A percentile compares a stretch with the other conserved stretches of the same genome.
These are phyloP conservation scores for Penaeus chinensis DNA, from an alignment of 1,140 invertebrate genomes.

Conservation along the genomic window DNA sequence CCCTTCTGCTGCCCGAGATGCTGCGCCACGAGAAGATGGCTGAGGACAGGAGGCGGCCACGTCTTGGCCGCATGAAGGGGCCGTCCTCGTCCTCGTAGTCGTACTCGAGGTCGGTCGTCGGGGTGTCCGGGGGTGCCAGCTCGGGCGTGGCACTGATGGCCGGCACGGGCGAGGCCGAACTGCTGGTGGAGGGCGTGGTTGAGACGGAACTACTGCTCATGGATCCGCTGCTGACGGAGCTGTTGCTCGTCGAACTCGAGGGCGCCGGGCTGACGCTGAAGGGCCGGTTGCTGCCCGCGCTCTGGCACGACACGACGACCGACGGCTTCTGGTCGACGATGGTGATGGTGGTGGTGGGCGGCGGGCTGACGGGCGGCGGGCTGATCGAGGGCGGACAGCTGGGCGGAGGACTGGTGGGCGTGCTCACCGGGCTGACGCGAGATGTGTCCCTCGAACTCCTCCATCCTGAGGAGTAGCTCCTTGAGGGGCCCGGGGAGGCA, in stretches of 20 bases:
- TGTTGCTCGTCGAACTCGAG: constrained; percentile 39
- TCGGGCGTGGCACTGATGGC: constrained; percentile 27
- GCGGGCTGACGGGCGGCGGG: constrained; percentile 38
- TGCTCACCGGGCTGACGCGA: background rate
- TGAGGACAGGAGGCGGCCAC: constrained; percentile 60
- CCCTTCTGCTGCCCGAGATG: constrained; percentile 56
- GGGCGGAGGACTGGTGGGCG: constrained; percentile 27
- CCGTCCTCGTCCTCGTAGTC: constrained; percentile 58
- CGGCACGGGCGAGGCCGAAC: constrained; percentile 59
- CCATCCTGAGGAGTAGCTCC: no score
- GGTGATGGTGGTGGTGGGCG: constrained; percentile 50
- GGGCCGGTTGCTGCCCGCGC: constrained; percentile 33
- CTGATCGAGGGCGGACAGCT: constrained; percentile 41
- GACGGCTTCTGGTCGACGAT: constrained; percentile 41
- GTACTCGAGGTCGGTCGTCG: constrained; percentile 56
- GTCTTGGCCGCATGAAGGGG: constrained; percentile 56
- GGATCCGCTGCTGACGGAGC: constrained; percentile 50
- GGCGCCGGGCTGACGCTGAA: constrained; percentile 56
- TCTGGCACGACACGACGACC: constrained; percentile 44
- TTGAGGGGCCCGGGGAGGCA: no score
- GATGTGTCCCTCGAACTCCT: no score
- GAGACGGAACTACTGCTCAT: constrained; percentile 53
- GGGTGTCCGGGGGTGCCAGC: constrained; percentile 18
- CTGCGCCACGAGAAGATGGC: constrained; percentile 62
- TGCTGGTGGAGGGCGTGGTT: constrained; percentile 55